phyloP scores from a whole-genome alignment of 1,140 invertebrate species.

The Bombus vancouverensis region DNA sequence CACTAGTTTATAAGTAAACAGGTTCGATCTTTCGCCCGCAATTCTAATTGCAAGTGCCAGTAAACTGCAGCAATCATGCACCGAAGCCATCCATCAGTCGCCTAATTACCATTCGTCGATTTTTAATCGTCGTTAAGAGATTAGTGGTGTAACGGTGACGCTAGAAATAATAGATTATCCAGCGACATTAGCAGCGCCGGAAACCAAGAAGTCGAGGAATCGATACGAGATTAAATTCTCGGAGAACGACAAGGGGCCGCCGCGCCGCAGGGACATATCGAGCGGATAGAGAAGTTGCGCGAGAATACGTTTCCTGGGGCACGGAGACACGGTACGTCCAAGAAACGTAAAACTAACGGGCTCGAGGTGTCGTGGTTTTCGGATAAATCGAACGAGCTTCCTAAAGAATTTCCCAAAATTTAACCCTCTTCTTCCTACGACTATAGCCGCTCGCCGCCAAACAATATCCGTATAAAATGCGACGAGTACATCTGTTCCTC shows the following conservation, averaged over 20 bases:
- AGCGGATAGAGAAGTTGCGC: background rate
- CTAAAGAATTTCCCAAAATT: conserved; percentile 14
- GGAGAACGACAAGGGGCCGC: background rate
- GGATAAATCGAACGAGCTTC: background rate
- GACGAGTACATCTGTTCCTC: background rate
- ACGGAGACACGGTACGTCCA: background rate
- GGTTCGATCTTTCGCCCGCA: background rate
- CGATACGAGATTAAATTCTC: conserved; percentile 40
- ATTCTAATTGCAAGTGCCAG: background rate
- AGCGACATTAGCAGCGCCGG: background rate
- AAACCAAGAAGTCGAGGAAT: conserved; percentile 8
- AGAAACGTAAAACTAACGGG: conserved; percentile 19
- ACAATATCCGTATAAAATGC: too few relatives aligned
- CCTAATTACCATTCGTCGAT: conserved; percentile 30
- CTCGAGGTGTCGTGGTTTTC: background rate
- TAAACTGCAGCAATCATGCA: background rate
- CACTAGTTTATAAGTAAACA: too few relatives aligned
- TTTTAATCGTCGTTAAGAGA: conserved; percentile 37
- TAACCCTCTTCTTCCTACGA: too few relatives aligned
- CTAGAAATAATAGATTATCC: conserved; percentile 21
- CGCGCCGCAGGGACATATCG: background rate
- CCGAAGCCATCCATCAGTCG: background rate
- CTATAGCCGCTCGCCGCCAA: too few relatives aligned
- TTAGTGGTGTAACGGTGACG: background rate
- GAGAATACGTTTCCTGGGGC: background rate